Conservation (phyloP, 2,888 invertebrate genomes). For the Drosophila dives region DNA sequence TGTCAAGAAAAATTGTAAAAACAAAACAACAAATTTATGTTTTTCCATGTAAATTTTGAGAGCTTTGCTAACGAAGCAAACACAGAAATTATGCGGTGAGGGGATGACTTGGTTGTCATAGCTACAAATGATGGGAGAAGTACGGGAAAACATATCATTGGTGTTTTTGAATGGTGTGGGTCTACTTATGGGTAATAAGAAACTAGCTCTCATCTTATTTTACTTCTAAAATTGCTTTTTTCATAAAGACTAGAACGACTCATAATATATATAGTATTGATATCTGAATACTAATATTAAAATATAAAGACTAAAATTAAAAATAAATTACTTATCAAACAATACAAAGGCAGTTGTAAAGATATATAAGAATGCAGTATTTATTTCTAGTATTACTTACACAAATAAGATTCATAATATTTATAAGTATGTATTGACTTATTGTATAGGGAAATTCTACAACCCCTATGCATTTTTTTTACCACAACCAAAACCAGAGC, state of each 20-base stretch:
- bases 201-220: not conserved
- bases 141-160: not conserved
- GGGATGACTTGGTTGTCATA: not conserved
- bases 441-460: not conserved
- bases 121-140: not conserved
- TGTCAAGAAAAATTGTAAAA: conserved; percentile 21
- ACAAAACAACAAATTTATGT: conserved; percentile 64
- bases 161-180: not conserved
- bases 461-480: not conserved
- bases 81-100: conserved; percentile 17
- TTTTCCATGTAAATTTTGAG: conserved; percentile 67
- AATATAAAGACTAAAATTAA: not conserved
- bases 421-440: not conserved
- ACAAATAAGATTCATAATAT: not conserved
- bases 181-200: not conserved
- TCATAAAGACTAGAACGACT: not conserved
- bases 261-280: too few species aligned
- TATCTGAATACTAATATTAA: too few species aligned
- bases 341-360: too few species aligned
- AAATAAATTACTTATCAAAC: not conserved
- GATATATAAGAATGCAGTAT: not conserved
- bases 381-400: not conserved
- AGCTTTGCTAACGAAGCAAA: conserved; percentile 71
- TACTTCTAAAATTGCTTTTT: not conserved
- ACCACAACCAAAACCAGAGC: too few species aligned